These are phyloP conservation scores for Zygaena filipendulae DNA, from an alignment of 2,888 invertebrate species.

Conservation along the genomic window DNA sequence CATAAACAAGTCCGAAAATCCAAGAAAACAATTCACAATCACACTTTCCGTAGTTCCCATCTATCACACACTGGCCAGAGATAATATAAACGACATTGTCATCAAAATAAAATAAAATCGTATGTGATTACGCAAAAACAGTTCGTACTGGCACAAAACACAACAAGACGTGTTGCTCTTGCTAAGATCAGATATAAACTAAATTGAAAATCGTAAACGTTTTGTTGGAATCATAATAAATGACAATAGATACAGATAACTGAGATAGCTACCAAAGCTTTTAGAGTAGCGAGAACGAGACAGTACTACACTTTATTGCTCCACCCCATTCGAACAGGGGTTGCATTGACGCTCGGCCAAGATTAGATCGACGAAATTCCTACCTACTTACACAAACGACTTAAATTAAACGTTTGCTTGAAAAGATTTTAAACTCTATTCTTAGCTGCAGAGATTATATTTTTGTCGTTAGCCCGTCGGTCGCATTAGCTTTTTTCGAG, in stretches of 20 bases:
- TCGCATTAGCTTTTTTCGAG: too few relatives aligned
- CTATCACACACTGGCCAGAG: too few relatives aligned
- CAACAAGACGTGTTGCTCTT: slow-evolving; percentile 59
- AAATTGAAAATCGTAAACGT: slow-evolving; percentile 68
- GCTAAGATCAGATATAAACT: slow-evolving; percentile 67
- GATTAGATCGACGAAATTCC: slow-evolving; percentile 51
- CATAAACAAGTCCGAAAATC: too few relatives aligned
- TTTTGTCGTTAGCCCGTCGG: too few relatives aligned
- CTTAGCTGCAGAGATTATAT: slow-evolving; percentile 18
- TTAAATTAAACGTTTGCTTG: slow-evolving; percentile 23
- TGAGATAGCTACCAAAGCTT: slow-evolving; percentile 42
- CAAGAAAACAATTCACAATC: too few relatives aligned
- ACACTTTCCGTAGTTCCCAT: too few relatives aligned
- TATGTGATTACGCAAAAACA: too few relatives aligned
- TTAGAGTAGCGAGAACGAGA: slow-evolving; percentile 34
- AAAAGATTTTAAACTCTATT: slow-evolving; percentile 39
- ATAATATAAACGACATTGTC: too few relatives aligned
- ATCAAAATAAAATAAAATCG: too few relatives aligned
- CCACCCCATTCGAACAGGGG: slow-evolving; percentile 62
- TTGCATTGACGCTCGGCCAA: slow-evolving; percentile 62
- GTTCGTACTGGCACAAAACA: too few relatives aligned
- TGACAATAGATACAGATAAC: slow-evolving; percentile 66
- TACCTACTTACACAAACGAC: slow-evolving; percentile 41
- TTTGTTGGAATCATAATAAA: slow-evolving; percentile 65
- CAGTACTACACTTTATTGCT: slow-evolving; percentile 39